Evolutionary conservation across 2,888 invertebrate genomes (phyloP).

Genomic region (Meliscaeva auricollis): DNA sequence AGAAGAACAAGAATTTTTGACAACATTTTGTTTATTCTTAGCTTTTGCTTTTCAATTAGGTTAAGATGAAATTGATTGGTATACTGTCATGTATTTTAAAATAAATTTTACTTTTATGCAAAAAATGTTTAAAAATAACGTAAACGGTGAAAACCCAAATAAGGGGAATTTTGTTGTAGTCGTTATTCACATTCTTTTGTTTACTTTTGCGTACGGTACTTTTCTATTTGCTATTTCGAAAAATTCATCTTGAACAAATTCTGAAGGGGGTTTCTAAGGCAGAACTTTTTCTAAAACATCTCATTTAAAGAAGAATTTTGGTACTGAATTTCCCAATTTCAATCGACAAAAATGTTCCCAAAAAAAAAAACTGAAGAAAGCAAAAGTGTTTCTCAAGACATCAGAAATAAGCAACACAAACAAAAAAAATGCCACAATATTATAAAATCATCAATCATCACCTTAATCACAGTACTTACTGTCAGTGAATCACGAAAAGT

Average conservation of each 20-base stretch:
- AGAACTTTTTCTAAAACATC: no score
- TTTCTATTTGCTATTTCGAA: neutral
- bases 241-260: neutral
- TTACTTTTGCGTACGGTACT: neutral
- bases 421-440: neutral
- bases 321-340: neutral
- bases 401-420: neutral
- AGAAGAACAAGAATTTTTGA: constrained; percentile 9
- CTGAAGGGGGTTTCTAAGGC: neutral
- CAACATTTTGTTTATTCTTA: neutral
- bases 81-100: neutral
- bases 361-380: constrained; percentile 15
- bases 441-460: constrained; percentile 68
- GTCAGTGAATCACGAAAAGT: constrained; percentile 65
- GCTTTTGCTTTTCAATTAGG: neutral
- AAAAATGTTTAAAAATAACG: neutral
- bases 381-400: constrained; percentile 56
- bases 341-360: neutral
- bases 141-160: neutral
- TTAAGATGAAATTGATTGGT: neutral
- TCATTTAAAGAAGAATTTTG: no score
- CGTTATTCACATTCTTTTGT: neutral
- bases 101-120: neutral
- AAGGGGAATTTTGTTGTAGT: neutral
- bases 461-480: constrained; percentile 61